A percentile compares a stretch with the other conserved stretches of the same genome.
Evolutionary conservation across 2,888 invertebrate species (phyloP).

Genomic region (Drosophila birchii): DNA sequence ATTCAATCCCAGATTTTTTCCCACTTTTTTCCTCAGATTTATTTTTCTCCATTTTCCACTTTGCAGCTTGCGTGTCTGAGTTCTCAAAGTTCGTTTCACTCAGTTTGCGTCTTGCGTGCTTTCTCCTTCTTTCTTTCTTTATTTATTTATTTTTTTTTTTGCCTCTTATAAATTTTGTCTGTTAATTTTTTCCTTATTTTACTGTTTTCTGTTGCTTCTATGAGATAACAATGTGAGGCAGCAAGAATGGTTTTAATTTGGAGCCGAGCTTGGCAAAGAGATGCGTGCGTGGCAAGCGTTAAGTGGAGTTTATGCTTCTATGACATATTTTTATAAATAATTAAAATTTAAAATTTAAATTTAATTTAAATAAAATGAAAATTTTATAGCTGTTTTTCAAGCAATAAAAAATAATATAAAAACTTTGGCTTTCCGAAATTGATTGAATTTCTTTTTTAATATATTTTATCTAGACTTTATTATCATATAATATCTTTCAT

Average conservation of each 20-base stretch:
- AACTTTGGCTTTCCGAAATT: no score
- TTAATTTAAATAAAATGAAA: no score
- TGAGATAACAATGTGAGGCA: slow-evolving; percentile 67
- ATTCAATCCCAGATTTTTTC: slow-evolving; percentile 28
- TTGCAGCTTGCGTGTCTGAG: slow-evolving; percentile 36
- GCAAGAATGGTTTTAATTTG: slow-evolving; percentile 38
- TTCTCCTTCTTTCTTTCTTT: slow-evolving; percentile 30
- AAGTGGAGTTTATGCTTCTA: not conserved
- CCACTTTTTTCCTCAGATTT: slow-evolving; percentile 5
- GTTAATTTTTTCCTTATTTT: not conserved
- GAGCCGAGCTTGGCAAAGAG: slow-evolving; percentile 9
- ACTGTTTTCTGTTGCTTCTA: slow-evolving; percentile 13
- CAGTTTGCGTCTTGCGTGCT: slow-evolving; percentile 44
- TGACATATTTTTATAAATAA: not conserved
- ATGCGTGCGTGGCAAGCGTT: slow-evolving; percentile 21
- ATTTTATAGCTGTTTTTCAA: no score
- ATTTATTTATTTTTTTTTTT: not conserved
- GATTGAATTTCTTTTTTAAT: not conserved
- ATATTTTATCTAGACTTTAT: not conserved
- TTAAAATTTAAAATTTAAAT: no score
- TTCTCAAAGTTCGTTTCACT: slow-evolving; percentile 71
- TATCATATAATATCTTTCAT: not conserved
- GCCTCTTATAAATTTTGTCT: slow-evolving; percentile 1
- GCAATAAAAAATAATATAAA: no score
- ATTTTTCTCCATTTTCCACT: slow-evolving; percentile 2